Base-by-base conservation (phyloP, 2,888 invertebrate species). In the Sminthurinus aureus region DNA sequence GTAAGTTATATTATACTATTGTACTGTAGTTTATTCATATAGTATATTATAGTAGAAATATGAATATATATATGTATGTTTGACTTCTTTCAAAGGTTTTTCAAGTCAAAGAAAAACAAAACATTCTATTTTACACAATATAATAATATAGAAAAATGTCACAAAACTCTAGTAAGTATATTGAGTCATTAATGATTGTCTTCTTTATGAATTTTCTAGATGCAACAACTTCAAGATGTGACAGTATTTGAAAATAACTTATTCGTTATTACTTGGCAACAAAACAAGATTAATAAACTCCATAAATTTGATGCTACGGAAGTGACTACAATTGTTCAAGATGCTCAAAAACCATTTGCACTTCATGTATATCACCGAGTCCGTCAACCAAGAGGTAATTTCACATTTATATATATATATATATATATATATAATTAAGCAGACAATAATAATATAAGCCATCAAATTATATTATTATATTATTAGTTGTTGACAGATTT, bases 301-400 rank as follows among this genome's bases (percentile, higher is more conserved):
- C 91, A 93, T 89, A 93, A 93, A 89, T 92, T 92, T 86, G 91
- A 91, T 82, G 90, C 91, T 0, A 91, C 91, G 82, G 91, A 92
- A 75, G 91, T 91, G 84, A 90, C 91, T 85, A 91, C 91, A 26
- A 82, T 89, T 51, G 89, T 92, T 38, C 89, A 90, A 82, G 92
- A 93, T 89, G 91, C 92, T 82, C 92, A 91, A 83, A 91, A 93
- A 66, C 94, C 94, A 18, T 92, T 92, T 89, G 92, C 93, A 89
- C 93, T 94, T 87, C 92, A 94, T 87, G 93, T 95, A 77, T 95
- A 93, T 90, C 96, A 96, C 91, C 92, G 94, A 83, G 94, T 94
- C 90, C 91, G 93, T 83, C 96, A 96, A 90, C 96, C 96, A 15
- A 91, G 93, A 89, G 93, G 93, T 93, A 90, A 20, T 77, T 77